These are phyloP conservation scores for Drosophila novamexicana DNA, from an alignment of 1,140 invertebrate genomes.

Conservation along the genomic window DNA sequence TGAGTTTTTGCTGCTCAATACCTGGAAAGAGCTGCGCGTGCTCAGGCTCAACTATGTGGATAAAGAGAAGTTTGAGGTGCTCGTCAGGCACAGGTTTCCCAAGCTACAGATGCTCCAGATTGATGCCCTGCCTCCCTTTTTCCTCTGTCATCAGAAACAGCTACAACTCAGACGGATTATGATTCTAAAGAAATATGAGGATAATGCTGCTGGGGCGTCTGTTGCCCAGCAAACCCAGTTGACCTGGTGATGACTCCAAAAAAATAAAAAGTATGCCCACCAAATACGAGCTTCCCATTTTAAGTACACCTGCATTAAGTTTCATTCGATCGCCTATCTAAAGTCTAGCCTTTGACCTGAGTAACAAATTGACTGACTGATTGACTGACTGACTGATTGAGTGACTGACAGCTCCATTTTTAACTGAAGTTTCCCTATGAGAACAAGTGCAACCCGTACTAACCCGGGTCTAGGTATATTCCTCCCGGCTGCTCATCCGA, in stretches of 20 bases:
- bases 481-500: too few relatives aligned
- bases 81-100: slow-evolving; percentile 48
- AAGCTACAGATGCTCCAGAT: slow-evolving; percentile 56
- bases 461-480: too few relatives aligned
- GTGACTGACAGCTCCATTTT: too few relatives aligned
- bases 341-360: too few relatives aligned
- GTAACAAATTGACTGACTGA: too few relatives aligned
- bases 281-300: not conserved
- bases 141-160: slow-evolving; percentile 29
- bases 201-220: not conserved
- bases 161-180: slow-evolving; percentile 39
- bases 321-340: too few relatives aligned
- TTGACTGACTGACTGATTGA: too few relatives aligned
- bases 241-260: slow-evolving; percentile 4
- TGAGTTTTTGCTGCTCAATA: slow-evolving; percentile 32
- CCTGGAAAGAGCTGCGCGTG: slow-evolving; percentile 7
- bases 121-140: slow-evolving; percentile 62
- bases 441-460: too few relatives aligned
- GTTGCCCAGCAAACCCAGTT: slow-evolving; percentile 10
- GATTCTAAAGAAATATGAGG: not conserved
- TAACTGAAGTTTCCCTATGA: too few relatives aligned
- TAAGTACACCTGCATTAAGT: too few relatives aligned
- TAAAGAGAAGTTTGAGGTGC: slow-evolving; percentile 45
- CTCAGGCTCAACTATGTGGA: slow-evolving; percentile 45
- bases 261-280: not conserved